These are phyloP conservation scores for Larimichthys crocea DNA, from an alignment of 2,113 vertebrate species.

Conservation along the genomic window DNA sequence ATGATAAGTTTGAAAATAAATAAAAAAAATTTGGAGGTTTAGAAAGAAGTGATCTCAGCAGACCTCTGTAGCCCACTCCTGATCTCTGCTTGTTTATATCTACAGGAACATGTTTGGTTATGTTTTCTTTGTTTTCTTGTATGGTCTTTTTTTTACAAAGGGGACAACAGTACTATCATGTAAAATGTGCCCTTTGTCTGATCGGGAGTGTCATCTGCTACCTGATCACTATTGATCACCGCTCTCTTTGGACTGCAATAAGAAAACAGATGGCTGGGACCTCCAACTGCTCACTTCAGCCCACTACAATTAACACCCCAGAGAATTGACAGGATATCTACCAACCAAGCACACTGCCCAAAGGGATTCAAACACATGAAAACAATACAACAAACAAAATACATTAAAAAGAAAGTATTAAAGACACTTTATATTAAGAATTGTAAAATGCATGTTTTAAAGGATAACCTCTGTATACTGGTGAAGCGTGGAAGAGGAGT, in stretches of 20 bases:
- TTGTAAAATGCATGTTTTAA: neutral
- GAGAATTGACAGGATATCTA: constrained; percentile 18
- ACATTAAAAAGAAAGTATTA: neutral
- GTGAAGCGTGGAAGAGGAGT: constrained; percentile 27
- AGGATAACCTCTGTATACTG: neutral
- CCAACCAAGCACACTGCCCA: neutral
- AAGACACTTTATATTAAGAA: neutral
- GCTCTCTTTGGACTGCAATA: constrained; percentile 38
- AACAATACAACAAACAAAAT: neutral
- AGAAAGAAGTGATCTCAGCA: neutral
- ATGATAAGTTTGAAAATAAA: neutral
- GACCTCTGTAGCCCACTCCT: neutral
- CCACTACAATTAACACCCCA: constrained; percentile 18
- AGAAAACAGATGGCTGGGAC: constrained; percentile 74
- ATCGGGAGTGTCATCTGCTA: constrained; percentile 68
- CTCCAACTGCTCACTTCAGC: constrained; percentile 59
- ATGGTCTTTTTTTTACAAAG: constrained; percentile 15
- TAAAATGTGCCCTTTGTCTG: constrained; percentile 64
- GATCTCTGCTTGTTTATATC: neutral
- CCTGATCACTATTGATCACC: constrained; percentile 75
- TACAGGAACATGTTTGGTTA: constrained; percentile 28
- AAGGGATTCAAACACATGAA: neutral
- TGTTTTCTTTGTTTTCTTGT: constrained; percentile 39
- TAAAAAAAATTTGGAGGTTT: neutral
- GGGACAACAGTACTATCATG: constrained; percentile 40